phyloP scores from a whole-genome alignment of 1,140 invertebrate genomes.

The Latrodectus geometricus region DNA sequence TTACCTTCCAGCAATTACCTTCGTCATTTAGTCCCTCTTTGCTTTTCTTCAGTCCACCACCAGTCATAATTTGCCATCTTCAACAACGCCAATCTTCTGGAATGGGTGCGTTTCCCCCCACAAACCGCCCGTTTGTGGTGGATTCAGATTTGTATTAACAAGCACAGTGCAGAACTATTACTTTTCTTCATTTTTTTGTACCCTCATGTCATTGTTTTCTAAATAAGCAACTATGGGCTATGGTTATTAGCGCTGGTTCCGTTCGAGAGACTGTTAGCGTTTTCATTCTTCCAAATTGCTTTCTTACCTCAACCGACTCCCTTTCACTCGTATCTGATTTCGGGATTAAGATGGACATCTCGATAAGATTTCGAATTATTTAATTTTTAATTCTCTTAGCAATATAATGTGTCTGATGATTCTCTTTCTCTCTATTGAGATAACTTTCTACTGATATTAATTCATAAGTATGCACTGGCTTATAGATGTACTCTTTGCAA shows the following conservation, averaged over 20 bases:
- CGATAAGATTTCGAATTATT: neutral
- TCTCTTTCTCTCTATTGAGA: too few species aligned
- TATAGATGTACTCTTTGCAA: too few species aligned
- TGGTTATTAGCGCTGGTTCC: neutral
- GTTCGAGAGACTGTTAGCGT: neutral
- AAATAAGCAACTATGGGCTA: neutral
- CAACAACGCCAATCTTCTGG: neutral
- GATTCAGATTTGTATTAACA: neutral
- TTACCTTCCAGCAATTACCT: conserved; percentile 36
- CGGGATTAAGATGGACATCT: neutral
- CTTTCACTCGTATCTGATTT: neutral
- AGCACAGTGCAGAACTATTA: neutral
- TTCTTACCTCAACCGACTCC: neutral
- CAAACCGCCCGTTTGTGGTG: neutral
- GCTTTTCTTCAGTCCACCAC: conserved; percentile 1
- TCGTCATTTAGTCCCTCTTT: conserved; percentile 34
- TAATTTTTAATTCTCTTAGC: neutral
- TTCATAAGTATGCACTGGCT: too few species aligned
- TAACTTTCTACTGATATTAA: too few species aligned
- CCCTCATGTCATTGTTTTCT: neutral
- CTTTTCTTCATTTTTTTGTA: neutral
- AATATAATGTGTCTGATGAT: neutral
- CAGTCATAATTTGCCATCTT: neutral
- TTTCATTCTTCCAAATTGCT: neutral
- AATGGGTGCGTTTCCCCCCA: conserved; percentile 34